Base-by-base conservation (phyloP, 2,113 vertebrate species). In the Archocentrus centrarchus region DNA sequence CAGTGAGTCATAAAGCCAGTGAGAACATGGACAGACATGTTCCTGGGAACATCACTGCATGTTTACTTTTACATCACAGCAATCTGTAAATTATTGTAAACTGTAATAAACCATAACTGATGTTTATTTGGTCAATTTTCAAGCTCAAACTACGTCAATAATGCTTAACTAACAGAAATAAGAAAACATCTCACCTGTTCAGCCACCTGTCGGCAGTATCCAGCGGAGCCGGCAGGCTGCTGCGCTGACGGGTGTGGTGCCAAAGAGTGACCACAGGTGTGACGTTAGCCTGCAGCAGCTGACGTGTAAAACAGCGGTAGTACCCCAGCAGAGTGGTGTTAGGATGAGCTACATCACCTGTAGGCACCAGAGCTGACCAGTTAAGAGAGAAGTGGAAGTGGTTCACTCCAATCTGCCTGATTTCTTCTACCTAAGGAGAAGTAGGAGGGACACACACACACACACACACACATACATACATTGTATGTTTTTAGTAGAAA, bases 301-400 rank as follows among this genome's bases (percentile, higher is more conserved):
- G 98, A 2, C 94, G 95, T 82, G 92, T 94, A 82, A 99, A 94
- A 88, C 98, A 99, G 87, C 93, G 95, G 88, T 99, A 99, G 94
- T 97, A 99, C 59, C 82, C 94, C 76, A 99, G 93, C 84, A 97
- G 95, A 0, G 97, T 97, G 87, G 83, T 82, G 90, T 99, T 99
- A 47, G 97, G 94, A 20, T 92, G 93, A 9, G 96, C 94, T 80
- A 94, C 95, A 13, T 97, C 95, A 2, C 97, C 98, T 20, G 94
- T 90, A 1, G 98, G 98, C 44, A 98, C 95, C 78, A 99, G 91
- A 2, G 95, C 95, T 10, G 97, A 97, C 98, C 98, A 99, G 93
- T 97, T 97, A 75, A 99, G 94, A 11, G 97, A 96, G 94, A 99
- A 99, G 93, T 97, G 97, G 80, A 98, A 99, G 91, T 99, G 97